Evolutionary conservation across 2,888 invertebrate genomes (phyloP).

Genomic region (Campoletis raptor): DNA sequence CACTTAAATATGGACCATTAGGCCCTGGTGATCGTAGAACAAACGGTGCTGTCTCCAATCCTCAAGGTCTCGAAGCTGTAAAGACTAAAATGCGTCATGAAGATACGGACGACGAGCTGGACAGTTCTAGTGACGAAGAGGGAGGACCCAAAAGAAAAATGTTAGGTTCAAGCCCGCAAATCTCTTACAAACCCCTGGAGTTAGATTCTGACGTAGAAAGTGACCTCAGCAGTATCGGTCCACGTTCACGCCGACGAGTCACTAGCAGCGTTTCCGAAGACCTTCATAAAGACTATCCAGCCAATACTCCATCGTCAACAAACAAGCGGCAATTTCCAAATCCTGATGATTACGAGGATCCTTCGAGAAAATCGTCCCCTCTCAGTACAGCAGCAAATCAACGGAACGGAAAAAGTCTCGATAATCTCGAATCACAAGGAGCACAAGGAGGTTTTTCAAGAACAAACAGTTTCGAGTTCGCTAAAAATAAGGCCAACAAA

Average conservation of each 20-base stretch:
- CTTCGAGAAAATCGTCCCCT: slow-evolving; percentile 49
- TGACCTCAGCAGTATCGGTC: slow-evolving; percentile 75
- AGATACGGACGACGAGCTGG: slow-evolving; percentile 76
- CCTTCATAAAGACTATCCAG: slow-evolving; percentile 7
- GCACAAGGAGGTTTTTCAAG: slow-evolving; percentile 72
- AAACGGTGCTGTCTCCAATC: slow-evolving; percentile 7
- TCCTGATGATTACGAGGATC: slow-evolving; percentile 79
- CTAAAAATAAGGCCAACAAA: slow-evolving; percentile 62
- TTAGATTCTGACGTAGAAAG: slow-evolving; percentile 82
- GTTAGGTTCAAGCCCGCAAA: slow-evolving; percentile 68
- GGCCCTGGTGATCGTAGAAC: slow-evolving; percentile 77
- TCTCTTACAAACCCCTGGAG: slow-evolving; percentile 80
- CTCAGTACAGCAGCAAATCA: slow-evolving; percentile 48
- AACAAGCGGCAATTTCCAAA: slow-evolving; percentile 76
- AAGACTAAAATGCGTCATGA: slow-evolving; percentile 43
- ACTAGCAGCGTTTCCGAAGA: slow-evolving; percentile 74
- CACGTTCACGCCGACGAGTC: slow-evolving; percentile 76
- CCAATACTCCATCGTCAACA: slow-evolving; percentile 27
- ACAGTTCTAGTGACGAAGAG: slow-evolving; percentile 79
- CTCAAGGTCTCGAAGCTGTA: slow-evolving; percentile 13
- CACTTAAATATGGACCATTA: slow-evolving; percentile 78
- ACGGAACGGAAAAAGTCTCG: slow-evolving; percentile 57
- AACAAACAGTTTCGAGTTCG: slow-evolving; percentile 76
- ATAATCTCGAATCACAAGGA: slow-evolving; percentile 35
- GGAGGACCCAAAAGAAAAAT: slow-evolving; percentile 45